These are phyloP conservation scores for Norana najaformis DNA, from an alignment of 2,888 invertebrate species.

Conservation along the genomic window DNA sequence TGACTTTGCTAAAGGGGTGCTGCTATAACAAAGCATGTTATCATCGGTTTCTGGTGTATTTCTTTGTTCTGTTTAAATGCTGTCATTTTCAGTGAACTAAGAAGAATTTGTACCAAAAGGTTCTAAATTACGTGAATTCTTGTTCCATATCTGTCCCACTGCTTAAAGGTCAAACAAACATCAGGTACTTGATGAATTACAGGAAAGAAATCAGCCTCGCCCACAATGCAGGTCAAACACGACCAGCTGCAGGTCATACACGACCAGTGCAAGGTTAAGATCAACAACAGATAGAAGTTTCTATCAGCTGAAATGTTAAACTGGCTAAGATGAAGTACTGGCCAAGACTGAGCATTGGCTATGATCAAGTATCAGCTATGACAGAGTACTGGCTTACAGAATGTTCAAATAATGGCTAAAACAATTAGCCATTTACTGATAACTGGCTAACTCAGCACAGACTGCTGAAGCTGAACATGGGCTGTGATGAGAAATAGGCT, in stretches of 20 bases:
- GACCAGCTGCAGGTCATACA: neutral
- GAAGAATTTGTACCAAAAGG: neutral
- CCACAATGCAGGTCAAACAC: neutral
- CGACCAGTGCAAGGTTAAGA: neutral
- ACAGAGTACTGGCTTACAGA: neutral
- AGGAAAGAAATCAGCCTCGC: neutral
- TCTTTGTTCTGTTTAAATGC: neutral
- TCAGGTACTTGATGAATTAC: neutral
- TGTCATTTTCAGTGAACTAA: neutral
- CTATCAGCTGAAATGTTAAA: constrained; percentile 10
- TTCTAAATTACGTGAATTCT: neutral
- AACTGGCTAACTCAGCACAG: neutral
- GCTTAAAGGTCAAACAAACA: neutral
- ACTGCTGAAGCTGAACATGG: too few species aligned
- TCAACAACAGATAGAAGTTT: neutral
- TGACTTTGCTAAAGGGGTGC: neutral
- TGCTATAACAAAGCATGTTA: neutral
- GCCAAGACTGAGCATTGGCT: neutral
- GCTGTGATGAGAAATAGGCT: too few species aligned
- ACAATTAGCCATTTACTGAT: neutral
- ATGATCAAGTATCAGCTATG: too few species aligned
- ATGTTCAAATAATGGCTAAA: neutral
- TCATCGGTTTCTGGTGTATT: neutral
- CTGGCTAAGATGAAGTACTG: neutral
- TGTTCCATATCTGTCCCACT: neutral